These are phyloP conservation scores for Lordiphosa stackelbergi DNA, from an alignment of 1,140 invertebrate species.

Conservation along the genomic window DNA sequence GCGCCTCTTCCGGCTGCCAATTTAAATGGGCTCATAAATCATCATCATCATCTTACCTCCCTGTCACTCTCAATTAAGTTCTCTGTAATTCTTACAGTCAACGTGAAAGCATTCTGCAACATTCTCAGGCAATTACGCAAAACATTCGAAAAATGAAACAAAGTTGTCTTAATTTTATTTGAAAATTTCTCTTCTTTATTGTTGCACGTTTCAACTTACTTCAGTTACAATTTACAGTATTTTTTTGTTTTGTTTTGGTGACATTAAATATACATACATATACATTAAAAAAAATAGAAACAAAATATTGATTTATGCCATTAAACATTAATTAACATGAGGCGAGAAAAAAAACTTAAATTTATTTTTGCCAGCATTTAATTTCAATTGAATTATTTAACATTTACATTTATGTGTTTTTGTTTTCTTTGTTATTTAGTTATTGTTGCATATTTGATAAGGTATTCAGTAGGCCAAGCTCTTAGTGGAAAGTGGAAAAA, in stretches of 20 bases:
- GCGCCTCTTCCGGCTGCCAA: constrained; percentile 1
- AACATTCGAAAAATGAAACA: constrained; percentile 8
- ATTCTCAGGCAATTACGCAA: neutral
- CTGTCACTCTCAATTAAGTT: constrained; percentile 19
- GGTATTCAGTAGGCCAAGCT: constrained; percentile 50
- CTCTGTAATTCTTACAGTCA: constrained; percentile 10
- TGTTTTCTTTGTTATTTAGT: constrained; percentile 14
- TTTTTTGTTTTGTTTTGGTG: constrained; percentile 21
- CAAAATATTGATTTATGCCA: constrained; percentile 35
- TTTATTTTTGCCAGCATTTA: constrained; percentile 39
- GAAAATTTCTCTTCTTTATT: constrained; percentile 63
- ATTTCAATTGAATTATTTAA: constrained; percentile 50
- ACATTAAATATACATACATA: constrained; percentile 42
- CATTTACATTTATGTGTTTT: constrained; percentile 41
- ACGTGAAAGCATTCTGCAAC: neutral
- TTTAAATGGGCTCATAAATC: constrained; percentile 26
- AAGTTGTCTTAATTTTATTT: constrained; percentile 46
- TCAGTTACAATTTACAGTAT: constrained; percentile 49
- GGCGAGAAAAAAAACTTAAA: constrained; percentile 34
- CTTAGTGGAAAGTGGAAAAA: constrained; percentile 61
- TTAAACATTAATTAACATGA: constrained; percentile 37
- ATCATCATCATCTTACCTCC: constrained; percentile 18
- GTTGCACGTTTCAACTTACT: constrained; percentile 67
- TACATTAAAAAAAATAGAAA: constrained; percentile 5
- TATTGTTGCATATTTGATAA: constrained; percentile 5